Percentiles rank a stretch among this genome's conserved stretches.
Conservation (phyloP, 2,113 vertebrate species). For the Hypanus sabinus region DNA sequence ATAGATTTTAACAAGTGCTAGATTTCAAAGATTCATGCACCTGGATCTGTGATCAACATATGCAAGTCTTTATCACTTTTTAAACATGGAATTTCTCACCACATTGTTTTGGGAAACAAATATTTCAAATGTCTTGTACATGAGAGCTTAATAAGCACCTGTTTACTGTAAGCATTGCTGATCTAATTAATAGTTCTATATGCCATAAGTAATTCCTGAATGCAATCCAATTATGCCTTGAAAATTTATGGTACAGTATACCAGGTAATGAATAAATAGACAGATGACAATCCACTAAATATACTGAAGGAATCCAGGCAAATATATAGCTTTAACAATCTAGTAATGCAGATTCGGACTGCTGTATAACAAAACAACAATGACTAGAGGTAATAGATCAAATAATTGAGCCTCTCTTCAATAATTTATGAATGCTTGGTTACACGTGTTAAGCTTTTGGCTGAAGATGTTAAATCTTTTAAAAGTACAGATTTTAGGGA, state of each 20-base stretch:
- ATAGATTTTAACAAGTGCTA: background rate
- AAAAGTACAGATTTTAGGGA: background rate
- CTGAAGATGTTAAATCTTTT: slow-evolving; percentile 27
- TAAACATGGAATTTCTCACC: background rate
- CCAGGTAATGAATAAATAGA: background rate
- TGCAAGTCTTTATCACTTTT: background rate
- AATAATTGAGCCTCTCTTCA: background rate
- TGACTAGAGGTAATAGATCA: background rate
- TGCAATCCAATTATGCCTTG: background rate
- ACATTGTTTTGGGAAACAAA: background rate
- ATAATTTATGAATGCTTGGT: background rate
- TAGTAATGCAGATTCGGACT: background rate
- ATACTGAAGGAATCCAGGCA: background rate
- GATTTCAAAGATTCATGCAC: background rate
- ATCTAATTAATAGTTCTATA: background rate
- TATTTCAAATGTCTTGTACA: background rate
- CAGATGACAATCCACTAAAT: background rate
- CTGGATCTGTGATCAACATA: background rate
- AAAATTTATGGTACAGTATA: background rate
- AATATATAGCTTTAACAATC: background rate
- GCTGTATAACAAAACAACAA: background rate
- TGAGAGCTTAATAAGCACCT: background rate
- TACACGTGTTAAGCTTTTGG: background rate
- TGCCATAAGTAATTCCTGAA: too few species aligned
- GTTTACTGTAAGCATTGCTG: background rate